phyloP scores from a whole-genome alignment of 2,113 vertebrate genomes.

The Thermophis baileyi region DNA sequence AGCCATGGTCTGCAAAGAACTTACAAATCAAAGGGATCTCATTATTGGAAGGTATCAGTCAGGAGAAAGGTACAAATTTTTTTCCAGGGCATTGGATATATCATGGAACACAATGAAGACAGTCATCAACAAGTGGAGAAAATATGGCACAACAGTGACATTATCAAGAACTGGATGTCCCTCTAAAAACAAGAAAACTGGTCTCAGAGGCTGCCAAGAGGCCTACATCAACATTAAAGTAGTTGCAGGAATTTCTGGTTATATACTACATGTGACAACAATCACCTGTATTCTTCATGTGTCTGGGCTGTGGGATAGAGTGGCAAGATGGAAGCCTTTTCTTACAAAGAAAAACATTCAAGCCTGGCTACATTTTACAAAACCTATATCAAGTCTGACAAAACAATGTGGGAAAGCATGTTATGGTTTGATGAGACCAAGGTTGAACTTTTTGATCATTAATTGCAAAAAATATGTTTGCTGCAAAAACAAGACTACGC shows the following conservation, averaged over 20 bases:
- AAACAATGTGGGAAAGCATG: background rate
- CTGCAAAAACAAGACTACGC: background rate
- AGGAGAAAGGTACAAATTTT: too few relatives aligned
- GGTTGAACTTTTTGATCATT: background rate
- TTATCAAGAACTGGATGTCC: background rate
- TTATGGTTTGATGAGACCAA: background rate
- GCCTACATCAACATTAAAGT: background rate
- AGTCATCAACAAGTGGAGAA: too few relatives aligned
- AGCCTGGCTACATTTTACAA: background rate
- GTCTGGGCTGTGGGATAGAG: background rate
- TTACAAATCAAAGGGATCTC: too few relatives aligned
- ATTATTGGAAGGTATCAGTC: too few relatives aligned
- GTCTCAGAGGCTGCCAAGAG: background rate
- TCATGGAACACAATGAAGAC: too few relatives aligned
- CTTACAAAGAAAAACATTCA: background rate
- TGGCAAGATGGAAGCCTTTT: background rate
- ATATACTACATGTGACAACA: background rate
- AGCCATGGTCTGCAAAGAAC: too few relatives aligned
- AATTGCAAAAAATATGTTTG: background rate
- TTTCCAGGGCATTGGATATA: too few relatives aligned
- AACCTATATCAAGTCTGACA: background rate
- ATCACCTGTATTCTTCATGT: background rate
- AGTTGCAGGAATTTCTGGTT: background rate
- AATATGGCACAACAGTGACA: too few relatives aligned
- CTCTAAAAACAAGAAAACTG: background rate